Conservation (phyloP, 2,113 vertebrate genomes). For the Syrmaticus mikado region DNA sequence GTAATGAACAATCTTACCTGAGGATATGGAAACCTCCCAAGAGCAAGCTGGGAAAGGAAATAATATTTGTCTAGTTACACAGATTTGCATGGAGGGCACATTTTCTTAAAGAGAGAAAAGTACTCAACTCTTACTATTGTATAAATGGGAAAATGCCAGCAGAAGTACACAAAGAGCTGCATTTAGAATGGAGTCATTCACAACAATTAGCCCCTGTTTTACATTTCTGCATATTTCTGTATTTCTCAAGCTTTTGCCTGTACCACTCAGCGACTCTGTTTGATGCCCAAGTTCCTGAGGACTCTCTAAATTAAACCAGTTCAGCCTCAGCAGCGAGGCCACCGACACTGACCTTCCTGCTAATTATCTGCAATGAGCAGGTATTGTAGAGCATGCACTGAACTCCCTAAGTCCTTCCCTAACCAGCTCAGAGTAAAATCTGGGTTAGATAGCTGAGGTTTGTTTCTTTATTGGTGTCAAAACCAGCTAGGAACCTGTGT, state of each 20-base stretch:
- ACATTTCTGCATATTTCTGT: neutral
- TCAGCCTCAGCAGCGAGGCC: slow-evolving; percentile 23
- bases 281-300: slow-evolving; percentile 5
- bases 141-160: slow-evolving; percentile 25
- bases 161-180: slow-evolving; percentile 50
- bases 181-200: slow-evolving; percentile 71
- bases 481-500: neutral
- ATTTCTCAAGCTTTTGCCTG: neutral
- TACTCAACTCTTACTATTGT: slow-evolving; percentile 63
- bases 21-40: slow-evolving; percentile 98
- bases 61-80: slow-evolving; percentile 85
- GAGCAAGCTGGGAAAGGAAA: slow-evolving; percentile 90
- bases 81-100: slow-evolving; percentile 84
- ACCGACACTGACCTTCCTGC: neutral
- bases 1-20: slow-evolving; percentile 91
- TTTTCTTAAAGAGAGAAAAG: slow-evolving; percentile 75
- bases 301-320: slow-evolving; percentile 45
- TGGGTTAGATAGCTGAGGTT: slow-evolving; percentile 18
- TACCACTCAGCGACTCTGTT: neutral
- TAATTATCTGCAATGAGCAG: slow-evolving; percentile 3
- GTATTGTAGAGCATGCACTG: neutral
- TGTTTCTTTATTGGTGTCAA: neutral
- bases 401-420: neutral
- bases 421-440: slow-evolving; percentile 26
- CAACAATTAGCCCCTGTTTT: neutral